These are phyloP conservation scores for Heliconius aoede DNA, from an alignment of 2,888 invertebrate species.

Conservation along the genomic window DNA sequence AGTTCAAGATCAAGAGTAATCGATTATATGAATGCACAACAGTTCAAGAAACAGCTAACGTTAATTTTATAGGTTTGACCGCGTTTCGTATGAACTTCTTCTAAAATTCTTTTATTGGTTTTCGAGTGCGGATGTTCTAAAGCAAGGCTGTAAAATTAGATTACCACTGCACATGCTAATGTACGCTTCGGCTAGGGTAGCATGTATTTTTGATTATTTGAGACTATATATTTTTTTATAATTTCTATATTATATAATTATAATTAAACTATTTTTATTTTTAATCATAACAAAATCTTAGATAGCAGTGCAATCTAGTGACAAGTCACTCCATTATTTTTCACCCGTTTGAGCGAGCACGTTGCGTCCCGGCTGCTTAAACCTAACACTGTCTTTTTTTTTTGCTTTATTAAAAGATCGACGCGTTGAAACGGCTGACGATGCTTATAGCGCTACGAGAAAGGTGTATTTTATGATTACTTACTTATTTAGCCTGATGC, in stretches of 20 bases:
- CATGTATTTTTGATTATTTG: not conserved
- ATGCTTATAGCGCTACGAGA: not conserved
- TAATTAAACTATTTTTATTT: no score
- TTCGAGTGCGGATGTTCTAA: slow-evolving; percentile 36
- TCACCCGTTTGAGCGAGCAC: not conserved
- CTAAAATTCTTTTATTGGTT: slow-evolving; percentile 35
- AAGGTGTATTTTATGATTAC: not conserved
- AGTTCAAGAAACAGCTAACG: slow-evolving; percentile 10
- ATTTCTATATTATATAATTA: not conserved
- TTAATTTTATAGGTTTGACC: slow-evolving; percentile 27
- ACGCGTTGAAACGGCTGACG: not conserved
- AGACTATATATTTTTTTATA: not conserved
- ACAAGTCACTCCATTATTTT: not conserved
- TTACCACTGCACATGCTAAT: slow-evolving; percentile 46
- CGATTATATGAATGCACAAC: not conserved
- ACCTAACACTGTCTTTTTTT: not conserved
- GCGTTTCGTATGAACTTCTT: slow-evolving; percentile 29
- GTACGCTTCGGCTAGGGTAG: slow-evolving; percentile 25
- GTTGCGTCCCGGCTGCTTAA: not conserved
- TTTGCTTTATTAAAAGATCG: not conserved
- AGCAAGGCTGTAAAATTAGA: slow-evolving; percentile 42
- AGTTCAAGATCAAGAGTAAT: slow-evolving; percentile 19
- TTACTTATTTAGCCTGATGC: not conserved
- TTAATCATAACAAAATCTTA: no score
- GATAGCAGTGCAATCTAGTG: not conserved